Evolutionary conservation across 2,888 invertebrate species (phyloP).

Genomic region (Cosmorhoe ocellata): DNA sequence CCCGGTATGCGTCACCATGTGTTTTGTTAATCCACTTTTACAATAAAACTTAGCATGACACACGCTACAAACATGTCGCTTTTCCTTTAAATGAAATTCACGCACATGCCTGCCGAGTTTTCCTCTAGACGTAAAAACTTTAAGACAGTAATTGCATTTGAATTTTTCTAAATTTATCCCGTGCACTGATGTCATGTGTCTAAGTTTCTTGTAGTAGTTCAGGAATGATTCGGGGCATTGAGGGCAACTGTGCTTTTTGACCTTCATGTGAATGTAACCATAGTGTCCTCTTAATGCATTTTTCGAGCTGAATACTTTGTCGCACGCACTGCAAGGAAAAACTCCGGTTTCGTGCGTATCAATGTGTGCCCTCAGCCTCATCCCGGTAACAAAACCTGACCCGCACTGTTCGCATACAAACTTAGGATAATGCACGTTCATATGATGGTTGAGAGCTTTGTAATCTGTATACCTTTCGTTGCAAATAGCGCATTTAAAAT

Average conservation of each 20-base stretch:
- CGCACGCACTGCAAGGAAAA: conserved; percentile 71
- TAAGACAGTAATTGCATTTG: conserved; percentile 64
- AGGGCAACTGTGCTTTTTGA: conserved; percentile 66
- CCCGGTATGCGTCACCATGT: conserved; percentile 53
- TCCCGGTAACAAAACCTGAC: conserved; percentile 28
- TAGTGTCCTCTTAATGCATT: conserved; percentile 72
- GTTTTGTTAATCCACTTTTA: conserved; percentile 12
- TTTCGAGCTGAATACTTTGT: conserved; percentile 75
- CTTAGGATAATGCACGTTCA: conserved; percentile 55
- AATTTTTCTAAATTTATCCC: conserved; percentile 68
- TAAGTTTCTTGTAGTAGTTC: conserved; percentile 69
- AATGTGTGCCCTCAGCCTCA: conserved; percentile 22
- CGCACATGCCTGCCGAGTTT: conserved; percentile 43
- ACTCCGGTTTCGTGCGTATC: conserved; percentile 41
- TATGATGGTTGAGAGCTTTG: conserved; percentile 43
- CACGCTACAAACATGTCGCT: background rate
- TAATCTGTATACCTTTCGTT: conserved; percentile 7
- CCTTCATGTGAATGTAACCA: conserved; percentile 73
- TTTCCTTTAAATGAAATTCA: conserved; percentile 24
- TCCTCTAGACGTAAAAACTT: conserved; percentile 63
- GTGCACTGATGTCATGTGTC: conserved; percentile 62
- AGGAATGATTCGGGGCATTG: conserved; percentile 66
- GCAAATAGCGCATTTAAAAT: conserved; percentile 20
- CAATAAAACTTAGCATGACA: conserved; percentile 13
- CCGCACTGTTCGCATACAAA: conserved; percentile 50